A percentile compares a stretch with the other conserved stretches of the same genome.
These are phyloP conservation scores for Agrotis exclamationis DNA, from an alignment of 2,888 invertebrate genomes.

Conservation along the genomic window DNA sequence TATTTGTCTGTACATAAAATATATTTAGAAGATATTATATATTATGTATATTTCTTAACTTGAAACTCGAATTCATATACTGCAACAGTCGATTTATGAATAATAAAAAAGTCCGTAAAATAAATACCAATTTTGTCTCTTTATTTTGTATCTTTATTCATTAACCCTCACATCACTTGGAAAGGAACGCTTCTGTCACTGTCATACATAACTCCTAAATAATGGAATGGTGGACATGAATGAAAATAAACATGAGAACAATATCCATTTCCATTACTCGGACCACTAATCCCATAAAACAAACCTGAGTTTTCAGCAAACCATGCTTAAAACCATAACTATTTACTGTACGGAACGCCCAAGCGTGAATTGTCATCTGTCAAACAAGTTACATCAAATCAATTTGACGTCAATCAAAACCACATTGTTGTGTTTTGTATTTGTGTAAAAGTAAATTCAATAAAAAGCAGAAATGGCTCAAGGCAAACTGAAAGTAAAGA, in stretches of 20 bases:
- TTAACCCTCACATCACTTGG: conserved; percentile 23
- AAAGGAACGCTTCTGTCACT: conserved; percentile 3
- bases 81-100: conserved; percentile 90
- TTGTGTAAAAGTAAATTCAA: background rate
- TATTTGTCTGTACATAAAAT: conserved; percentile 91
- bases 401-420: conserved; percentile 22
- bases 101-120: conserved; percentile 83
- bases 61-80: conserved; percentile 90
- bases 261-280: background rate
- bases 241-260: background rate
- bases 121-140: conserved; percentile 70
- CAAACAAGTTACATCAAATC: conserved; percentile 8
- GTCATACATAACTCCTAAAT: no score
- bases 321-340: conserved; percentile 5
- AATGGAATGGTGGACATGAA: background rate
- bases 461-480: conserved; percentile 91
- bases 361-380: conserved; percentile 16
- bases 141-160: conserved; percentile 68
- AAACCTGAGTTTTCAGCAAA: background rate
- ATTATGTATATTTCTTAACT: conserved; percentile 91
- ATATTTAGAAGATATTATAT: conserved; percentile 91
- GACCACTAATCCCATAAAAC: background rate
- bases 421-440: conserved; percentile 42
- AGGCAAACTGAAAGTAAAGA: conserved; percentile 93
- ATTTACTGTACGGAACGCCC: conserved; percentile 13